Evolutionary conservation across 2,888 invertebrate species (phyloP).

Genomic region (Rhagium mordax): DNA sequence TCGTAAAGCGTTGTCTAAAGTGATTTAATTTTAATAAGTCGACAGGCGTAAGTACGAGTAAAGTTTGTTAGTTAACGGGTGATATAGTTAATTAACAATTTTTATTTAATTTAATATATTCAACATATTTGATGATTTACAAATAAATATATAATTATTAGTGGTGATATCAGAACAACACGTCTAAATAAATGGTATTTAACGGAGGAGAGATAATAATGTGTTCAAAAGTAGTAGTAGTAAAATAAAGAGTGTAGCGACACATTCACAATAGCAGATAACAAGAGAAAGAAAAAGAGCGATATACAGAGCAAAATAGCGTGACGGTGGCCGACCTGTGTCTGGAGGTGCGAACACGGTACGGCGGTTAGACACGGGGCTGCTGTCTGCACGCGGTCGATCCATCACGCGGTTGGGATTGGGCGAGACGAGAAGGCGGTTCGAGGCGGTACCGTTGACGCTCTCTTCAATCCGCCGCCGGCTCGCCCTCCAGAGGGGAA

Average conservation of each 20-base stretch:
- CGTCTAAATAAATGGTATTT: neutral
- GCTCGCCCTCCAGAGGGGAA: slow-evolving; percentile 73
- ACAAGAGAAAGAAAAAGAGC: slow-evolving; percentile 42
- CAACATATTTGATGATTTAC: neutral
- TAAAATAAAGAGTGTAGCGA: neutral
- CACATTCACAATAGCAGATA: neutral
- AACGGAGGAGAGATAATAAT: neutral
- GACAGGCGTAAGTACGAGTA: neutral
- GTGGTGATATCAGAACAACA: neutral
- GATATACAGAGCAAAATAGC: slow-evolving; percentile 53
- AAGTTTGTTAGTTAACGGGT: neutral
- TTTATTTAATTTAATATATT: neutral
- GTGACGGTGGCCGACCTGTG: slow-evolving; percentile 56
- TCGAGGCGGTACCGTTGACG: slow-evolving; percentile 69
- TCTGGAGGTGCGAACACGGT: slow-evolving; percentile 64
- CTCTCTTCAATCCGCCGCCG: slow-evolving; percentile 68
- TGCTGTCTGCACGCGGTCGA: slow-evolving; percentile 68
- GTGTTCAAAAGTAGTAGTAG: neutral
- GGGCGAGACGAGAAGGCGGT: slow-evolving; percentile 69
- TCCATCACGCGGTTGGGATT: slow-evolving; percentile 69
- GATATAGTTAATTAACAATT: neutral
- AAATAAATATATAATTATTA: neutral
- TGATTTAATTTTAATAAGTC: neutral
- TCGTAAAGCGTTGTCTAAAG: too few relatives aligned
- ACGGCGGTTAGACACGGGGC: slow-evolving; percentile 57